Evolutionary conservation across 1,140 invertebrate genomes (phyloP), one percentile per base, ranked within the genome.

Genomic region (Amyelois transitella): DNA sequence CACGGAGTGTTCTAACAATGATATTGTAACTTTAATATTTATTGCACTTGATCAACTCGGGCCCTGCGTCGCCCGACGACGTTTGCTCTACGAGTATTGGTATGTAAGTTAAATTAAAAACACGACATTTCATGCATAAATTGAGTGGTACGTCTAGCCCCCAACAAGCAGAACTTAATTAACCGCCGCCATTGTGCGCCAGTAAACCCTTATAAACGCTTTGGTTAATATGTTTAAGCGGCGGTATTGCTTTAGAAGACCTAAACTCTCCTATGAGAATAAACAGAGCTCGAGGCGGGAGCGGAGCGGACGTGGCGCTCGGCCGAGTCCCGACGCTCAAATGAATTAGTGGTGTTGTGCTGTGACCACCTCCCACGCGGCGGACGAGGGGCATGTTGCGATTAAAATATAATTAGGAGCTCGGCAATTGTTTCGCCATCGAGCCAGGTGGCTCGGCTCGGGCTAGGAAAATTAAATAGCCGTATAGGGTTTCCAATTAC

Each of bases 401-500:
- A 87, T 87, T 87, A 87, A 87, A 85, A 87, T 81, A 87, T 85
- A 87, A 87, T 85, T 87, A 87, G 80, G 77, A 75, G 75, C 64
- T 67, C 75, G 77, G 77, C 80, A 82, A 87, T 87, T 77, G 78
- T 85, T 84, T 85, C 75, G 68, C 75, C 78, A 85, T 87, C 75
- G 80, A 75, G 72, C 73, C 83, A 86, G 80, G 79, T 86, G 79
- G 69, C 69, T 68, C 62, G 66, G 68, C 62, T 66, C 70, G 65
- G 68, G 69, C 75, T 78, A 83, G 77, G 75, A 82, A 77, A 81
- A 84, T 86, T 84, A 86, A 84, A 86, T 75, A 77, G 68, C 75
- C 75, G 72, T 82, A 76, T 75, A 79, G 63, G 79, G 76, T 73
- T 83, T 78, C 79, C 75, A 81, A 84, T 84, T 80, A 78, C 69